phyloP scores from a whole-genome alignment of 1,140 invertebrate genomes.

The Drosophila equinoxialis region DNA sequence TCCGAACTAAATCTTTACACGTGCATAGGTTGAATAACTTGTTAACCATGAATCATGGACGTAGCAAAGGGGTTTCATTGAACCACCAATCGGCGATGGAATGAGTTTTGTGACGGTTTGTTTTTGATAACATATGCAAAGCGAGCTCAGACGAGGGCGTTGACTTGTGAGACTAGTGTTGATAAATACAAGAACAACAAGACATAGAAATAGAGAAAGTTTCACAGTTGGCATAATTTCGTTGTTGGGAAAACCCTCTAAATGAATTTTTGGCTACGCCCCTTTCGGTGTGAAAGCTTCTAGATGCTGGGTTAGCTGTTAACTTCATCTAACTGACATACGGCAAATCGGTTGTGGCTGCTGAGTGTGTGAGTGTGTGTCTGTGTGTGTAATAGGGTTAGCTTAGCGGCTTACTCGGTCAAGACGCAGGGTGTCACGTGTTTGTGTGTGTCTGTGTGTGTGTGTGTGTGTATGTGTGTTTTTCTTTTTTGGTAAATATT shows the following conservation, averaged over 20 bases:
- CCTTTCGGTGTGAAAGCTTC: neutral
- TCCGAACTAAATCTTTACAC: slow-evolving; percentile 58
- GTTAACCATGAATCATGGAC: slow-evolving; percentile 39
- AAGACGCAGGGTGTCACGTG: slow-evolving; percentile 34
- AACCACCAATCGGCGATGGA: neutral
- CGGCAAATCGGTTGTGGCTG: slow-evolving; percentile 51
- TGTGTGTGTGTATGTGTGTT: neutral
- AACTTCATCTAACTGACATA: slow-evolving; percentile 50
- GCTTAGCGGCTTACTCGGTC: slow-evolving; percentile 66
- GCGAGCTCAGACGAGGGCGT: too few species aligned
- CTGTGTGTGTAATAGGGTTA: slow-evolving; percentile 57
- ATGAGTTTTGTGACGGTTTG: too few species aligned
- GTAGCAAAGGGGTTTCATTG: slow-evolving; percentile 11
- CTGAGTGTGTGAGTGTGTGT: slow-evolving; percentile 29
- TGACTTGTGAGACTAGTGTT: too few species aligned
- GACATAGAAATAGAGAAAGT: too few species aligned
- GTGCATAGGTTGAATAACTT: slow-evolving; percentile 66
- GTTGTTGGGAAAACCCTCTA: neutral
- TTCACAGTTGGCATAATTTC: too few species aligned
- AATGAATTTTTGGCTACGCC: slow-evolving; percentile 23
- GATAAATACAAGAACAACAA: too few species aligned
- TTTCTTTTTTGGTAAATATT: slow-evolving; percentile 50
- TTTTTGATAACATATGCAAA: too few species aligned
- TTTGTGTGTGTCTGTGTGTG: neutral
- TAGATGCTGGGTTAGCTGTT: neutral